Base-by-base conservation (phyloP, 2,888 invertebrate species). In the Tricholauxania praeusta region DNA sequence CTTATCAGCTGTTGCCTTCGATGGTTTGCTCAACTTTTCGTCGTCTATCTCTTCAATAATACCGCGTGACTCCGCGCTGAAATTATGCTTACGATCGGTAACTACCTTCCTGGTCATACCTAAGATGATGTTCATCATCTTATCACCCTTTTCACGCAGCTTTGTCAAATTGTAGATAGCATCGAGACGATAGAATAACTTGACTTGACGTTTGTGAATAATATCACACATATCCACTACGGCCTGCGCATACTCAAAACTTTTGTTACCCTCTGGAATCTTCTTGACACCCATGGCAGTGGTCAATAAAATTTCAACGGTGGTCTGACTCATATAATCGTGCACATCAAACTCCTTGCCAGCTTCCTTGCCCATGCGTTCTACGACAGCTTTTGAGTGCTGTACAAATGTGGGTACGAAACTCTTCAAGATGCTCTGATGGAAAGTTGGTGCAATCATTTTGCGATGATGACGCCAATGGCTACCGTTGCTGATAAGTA, bases 171-270 rank as follows among this genome's bases (percentile, higher is more conserved):
- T 92, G 87, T 94, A 95, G 53, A 94, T 86, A 75, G 91, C 85
- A 78, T 94, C 93, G 17, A 92, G 91, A 75, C 93, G 90, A 65
- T 94, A 87, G 91, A 93, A 92, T 39, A 93, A 84, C 83, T 93
- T 93, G 76, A 93, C 91, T 81, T 94, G 94, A 67, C 95, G 91
- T 78, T 93, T 89, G 80, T 95, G 94, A 8, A 95, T 90, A 70
- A 95, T 94, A 79, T 94, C 93, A 82, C 94, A 94, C 94, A 95
- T 93, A 80, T 94, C 94, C 91, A 94, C 94, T 0, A 94, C 94
- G 75, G 94, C 94, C 91, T 93, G 92, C 7, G 94, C 94, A 81
- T 95, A 95, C 81, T 94, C 93, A 82, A 91, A 93, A 68, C 94
- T 94, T 78, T 80, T 90, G 88, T 81, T 91, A 89, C 84, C 91